Evolutionary conservation across 2,797 vertebrate genomes (phyloP).

Genomic region (Pelodytes ibericus): DNA sequence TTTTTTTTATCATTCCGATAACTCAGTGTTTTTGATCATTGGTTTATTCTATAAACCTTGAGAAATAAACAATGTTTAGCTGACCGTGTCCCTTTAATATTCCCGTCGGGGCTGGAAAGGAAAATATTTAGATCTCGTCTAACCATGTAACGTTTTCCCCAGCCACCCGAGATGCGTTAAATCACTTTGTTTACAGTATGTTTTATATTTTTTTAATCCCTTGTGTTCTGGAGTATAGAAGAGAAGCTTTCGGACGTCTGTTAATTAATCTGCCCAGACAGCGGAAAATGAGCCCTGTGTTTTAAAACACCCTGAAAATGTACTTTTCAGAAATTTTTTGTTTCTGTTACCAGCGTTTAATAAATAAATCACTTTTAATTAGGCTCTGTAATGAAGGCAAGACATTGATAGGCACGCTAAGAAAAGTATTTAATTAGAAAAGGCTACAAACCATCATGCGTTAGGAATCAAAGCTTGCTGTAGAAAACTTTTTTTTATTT

Average conservation of each 20-base stretch:
- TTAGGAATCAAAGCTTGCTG: background rate
- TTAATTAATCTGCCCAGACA: constrained; percentile 24
- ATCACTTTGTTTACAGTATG: background rate
- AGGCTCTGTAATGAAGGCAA: constrained; percentile 30
- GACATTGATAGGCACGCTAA: constrained; percentile 1
- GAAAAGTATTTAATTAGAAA: constrained; percentile 24
- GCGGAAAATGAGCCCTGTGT: constrained; percentile 11
- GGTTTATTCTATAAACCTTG: no score
- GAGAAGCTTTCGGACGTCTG: background rate
- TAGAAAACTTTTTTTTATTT: background rate
- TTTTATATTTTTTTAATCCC: background rate
- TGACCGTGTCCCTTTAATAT: no score
- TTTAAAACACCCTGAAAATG: constrained; percentile 21
- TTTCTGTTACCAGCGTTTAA: background rate
- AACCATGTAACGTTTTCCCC: background rate
- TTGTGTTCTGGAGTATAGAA: background rate
- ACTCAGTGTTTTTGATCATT: no score
- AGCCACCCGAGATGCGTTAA: background rate
- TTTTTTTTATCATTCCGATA: no score
- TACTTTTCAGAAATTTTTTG: background rate
- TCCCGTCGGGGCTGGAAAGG: no score
- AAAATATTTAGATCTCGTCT: background rate
- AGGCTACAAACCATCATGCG: constrained; percentile 6
- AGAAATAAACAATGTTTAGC: no score
- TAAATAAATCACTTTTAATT: constrained; percentile 50